Evolutionary conservation across 2,113 vertebrate species (phyloP).

Genomic region (Poecilia latipinna): DNA sequence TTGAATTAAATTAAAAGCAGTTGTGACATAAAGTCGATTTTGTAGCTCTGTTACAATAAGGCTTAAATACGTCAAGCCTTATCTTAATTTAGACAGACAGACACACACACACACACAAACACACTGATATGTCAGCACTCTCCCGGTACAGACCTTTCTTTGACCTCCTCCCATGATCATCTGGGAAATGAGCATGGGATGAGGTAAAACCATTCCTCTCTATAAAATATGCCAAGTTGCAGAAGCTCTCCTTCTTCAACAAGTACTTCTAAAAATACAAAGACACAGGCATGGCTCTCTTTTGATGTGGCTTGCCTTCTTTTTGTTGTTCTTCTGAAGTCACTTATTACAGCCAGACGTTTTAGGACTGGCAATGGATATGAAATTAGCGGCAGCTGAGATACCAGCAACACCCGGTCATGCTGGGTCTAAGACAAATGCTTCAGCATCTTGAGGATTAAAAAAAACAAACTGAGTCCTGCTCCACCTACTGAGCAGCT

Average conservation of each 20-base stretch:
- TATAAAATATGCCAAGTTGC: slow-evolving; percentile 7
- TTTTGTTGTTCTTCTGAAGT: slow-evolving; percentile 7
- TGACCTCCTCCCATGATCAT: slow-evolving; percentile 24
- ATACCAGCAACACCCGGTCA: slow-evolving; percentile 9
- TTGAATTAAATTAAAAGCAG: too few relatives aligned
- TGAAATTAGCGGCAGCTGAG: slow-evolving; percentile 37
- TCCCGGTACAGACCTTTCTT: slow-evolving; percentile 9
- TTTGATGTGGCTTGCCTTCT: not conserved
- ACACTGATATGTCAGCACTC: slow-evolving; percentile 17
- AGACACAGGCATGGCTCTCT: not conserved
- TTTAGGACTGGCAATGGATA: not conserved
- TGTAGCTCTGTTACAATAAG: too few relatives aligned
- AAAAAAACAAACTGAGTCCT: not conserved
- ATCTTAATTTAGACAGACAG: not conserved
- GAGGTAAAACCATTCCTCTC: not conserved
- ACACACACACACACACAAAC: slow-evolving; percentile 14
- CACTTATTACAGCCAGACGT: slow-evolving; percentile 25
- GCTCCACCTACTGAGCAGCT: slow-evolving; percentile 49
- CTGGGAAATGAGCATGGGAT: slow-evolving; percentile 17
- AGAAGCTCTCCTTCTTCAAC: not conserved
- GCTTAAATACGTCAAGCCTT: too few relatives aligned
- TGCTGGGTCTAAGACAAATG: not conserved
- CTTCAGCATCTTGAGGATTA: not conserved
- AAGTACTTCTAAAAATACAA: slow-evolving; percentile 1
- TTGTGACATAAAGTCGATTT: too few relatives aligned